Base-by-base conservation (phyloP, 2,888 invertebrate species). In the Lepidonotus clava region DNA sequence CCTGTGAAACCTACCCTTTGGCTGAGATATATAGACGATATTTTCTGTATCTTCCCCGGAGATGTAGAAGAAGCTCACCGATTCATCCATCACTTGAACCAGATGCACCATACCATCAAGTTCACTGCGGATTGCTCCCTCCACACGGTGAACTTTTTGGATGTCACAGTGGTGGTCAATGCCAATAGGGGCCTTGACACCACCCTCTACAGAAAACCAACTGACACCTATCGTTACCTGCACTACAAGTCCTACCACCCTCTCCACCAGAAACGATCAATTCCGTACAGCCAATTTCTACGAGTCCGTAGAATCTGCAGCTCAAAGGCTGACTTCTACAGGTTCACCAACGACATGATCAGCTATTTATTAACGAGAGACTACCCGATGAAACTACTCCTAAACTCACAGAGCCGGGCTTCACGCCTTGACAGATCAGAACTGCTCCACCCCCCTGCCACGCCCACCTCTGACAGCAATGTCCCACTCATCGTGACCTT, bases 211-310 rank as follows among this genome's bases (percentile, higher is more conserved):
- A 76, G 21, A 40, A 76, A 76, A 76, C 76, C 76, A 1, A 76
- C 76, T 4, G 76, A 76, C 24, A 24, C 40, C 41, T n/a, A 76
- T 38, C 38, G n/a, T n/a, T 76, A 76, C 76, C 76, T 76, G 0
- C 76, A 41, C 38, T 76, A n/a, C 41, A 21, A 28, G 11, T 76
- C 76, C 1, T 76, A 38, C 40, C 76, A 76, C 24, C 76, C 76
- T n/a, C 14, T 1, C 1, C 76, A 76, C 76, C 61, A 61, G 28
- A 61, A 61, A 61, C 1, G 28, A 4, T 8, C 61, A 28, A 61
- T 61, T 11, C 28, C 28, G 28, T 61, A 61, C 28, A 61, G 61
- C 28, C 61, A n/a, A n/a, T n/a, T n/a, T n/a, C n/a, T n/a, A n/a
- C n/a, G n/a, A n/a, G n/a, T n/a, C n/a, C n/a, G n/a, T n/a, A n/a